phyloP scores from a whole-genome alignment of 2,113 vertebrate species.

The Lichenostomus cassidix region DNA sequence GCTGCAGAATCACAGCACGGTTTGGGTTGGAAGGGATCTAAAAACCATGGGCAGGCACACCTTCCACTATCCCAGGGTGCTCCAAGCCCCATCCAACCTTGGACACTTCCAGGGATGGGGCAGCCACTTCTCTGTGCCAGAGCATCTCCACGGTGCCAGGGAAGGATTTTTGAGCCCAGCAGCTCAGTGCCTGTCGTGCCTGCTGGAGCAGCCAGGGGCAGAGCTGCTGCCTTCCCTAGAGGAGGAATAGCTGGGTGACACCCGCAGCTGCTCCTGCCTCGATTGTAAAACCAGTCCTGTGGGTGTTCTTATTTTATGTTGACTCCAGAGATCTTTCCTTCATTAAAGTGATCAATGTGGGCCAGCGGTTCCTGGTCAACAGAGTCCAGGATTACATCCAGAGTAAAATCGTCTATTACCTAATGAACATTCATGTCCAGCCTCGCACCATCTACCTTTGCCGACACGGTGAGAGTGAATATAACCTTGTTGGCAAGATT shows the following conservation, averaged over 20 bases:
- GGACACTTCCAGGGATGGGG: not conserved
- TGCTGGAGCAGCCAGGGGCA: not conserved
- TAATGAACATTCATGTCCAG: constrained; percentile 98
- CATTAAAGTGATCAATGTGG: constrained; percentile 97
- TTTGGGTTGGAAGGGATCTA: not conserved
- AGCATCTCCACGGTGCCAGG: not conserved
- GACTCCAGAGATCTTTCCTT: constrained; percentile 88
- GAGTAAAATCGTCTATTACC: constrained; percentile 98
- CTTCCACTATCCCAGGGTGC: not conserved
- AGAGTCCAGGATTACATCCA: constrained; percentile 97
- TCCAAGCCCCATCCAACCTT: not conserved
- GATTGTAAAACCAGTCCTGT: not conserved
- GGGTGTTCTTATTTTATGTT: constrained; percentile 15
- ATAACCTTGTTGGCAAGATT: constrained; percentile 87
- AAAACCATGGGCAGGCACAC: not conserved
- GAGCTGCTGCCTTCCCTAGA: not conserved
- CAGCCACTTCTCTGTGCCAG: not conserved
- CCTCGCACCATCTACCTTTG: constrained; percentile 96
- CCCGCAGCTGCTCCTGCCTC: not conserved
- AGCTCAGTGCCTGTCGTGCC: not conserved
- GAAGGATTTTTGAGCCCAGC: not conserved
- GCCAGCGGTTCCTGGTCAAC: constrained; percentile 93
- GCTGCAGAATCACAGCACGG: not conserved
- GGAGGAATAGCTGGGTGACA: not conserved
- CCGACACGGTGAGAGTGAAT: constrained; percentile 92